Evolutionary conservation across 2,113 vertebrate species (phyloP), one percentile per base, ranked within the genome.

Genomic region (Thalassarche chlororhynchos): DNA sequence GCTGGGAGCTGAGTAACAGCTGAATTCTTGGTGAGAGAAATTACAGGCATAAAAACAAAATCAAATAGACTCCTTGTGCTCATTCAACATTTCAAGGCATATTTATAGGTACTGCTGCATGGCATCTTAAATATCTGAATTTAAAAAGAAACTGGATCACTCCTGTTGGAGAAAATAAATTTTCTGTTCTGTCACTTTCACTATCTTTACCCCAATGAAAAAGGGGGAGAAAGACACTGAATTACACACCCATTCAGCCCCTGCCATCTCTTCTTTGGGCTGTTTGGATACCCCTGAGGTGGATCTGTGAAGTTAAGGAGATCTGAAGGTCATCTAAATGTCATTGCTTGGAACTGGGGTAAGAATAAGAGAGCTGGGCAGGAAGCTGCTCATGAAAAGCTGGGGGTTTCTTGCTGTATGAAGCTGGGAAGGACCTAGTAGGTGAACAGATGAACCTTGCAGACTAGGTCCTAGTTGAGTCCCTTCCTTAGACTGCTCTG

Each of bases 1-100:
- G 94, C 71, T 92, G 91, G 71, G 70, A 82, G 64, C 81, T 65
- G 87, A 93, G 82, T 89, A 97, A 98, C 15, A 4, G 88, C 68
- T 76, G 81, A 92, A 87, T 72, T 93, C 96, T 96, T 86, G 84
- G 70, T 87, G 62, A 96, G 58, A 91, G 86, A 89, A 81, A 71
- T 97, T 91, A 93, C 29, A 97, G 93, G 52, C 95, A 92, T 94
- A 96, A 97, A 96, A 95, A 5, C 89, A 93, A 95, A 97, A 94
- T 83, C 94, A 97, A 95, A 96, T 94, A 96, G 78, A 95, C 75
- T 91, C 44, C 87, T 80, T 80, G 77, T 61, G 66, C 82, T 96
- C 93, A 86, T 93, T 91, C 95, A 94, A 91, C 75, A 86, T 89
- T 88, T 93, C 89, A 88, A 91, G 71, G 78, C 71, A 77, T 93